phyloP scores from a whole-genome alignment of 2,797 vertebrate genomes.

The Eidolon dupreanum region DNA sequence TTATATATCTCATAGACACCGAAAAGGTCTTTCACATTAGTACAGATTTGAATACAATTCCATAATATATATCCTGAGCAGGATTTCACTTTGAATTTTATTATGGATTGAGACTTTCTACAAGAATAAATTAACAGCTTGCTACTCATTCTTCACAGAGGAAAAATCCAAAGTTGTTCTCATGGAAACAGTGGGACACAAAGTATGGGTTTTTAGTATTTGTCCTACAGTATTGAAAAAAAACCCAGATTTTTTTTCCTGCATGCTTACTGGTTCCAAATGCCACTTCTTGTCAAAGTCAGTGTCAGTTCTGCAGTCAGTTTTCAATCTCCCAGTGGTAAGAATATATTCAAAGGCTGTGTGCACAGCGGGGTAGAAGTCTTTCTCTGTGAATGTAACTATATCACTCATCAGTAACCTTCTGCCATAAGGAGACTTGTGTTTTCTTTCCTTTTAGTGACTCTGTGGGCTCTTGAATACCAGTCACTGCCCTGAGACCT shows the following conservation, averaged over 20 bases:
- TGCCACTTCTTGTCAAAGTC: slow-evolving; percentile 81
- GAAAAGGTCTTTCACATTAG: slow-evolving; percentile 48
- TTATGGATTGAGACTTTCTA: slow-evolving; percentile 61
- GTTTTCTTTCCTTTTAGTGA: slow-evolving; percentile 83
- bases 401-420: slow-evolving; percentile 83
- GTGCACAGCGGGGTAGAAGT: slow-evolving; percentile 79
- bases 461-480: slow-evolving; percentile 77
- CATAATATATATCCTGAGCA: slow-evolving; percentile 33
- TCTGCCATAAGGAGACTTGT: slow-evolving; percentile 73
- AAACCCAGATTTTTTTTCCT: slow-evolving; percentile 76
- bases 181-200: slow-evolving; percentile 79
- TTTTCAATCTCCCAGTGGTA: slow-evolving; percentile 81
- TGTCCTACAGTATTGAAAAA: slow-evolving; percentile 72
- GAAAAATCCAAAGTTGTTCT: slow-evolving; percentile 62
- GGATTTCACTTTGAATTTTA: slow-evolving; percentile 52
- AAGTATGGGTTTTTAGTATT: slow-evolving; percentile 67
- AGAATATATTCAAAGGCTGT: slow-evolving; percentile 83
- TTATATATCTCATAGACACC: neutral
- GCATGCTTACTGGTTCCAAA: slow-evolving; percentile 79
- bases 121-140: slow-evolving; percentile 78
- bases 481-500: slow-evolving; percentile 77
- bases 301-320: slow-evolving; percentile 76
- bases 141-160: slow-evolving; percentile 70
- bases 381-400: slow-evolving; percentile 80
- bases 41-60: slow-evolving; percentile 43